Conservation (phyloP, 1,140 invertebrate genomes). For the Trichomalopsis sarcophagae region DNA sequence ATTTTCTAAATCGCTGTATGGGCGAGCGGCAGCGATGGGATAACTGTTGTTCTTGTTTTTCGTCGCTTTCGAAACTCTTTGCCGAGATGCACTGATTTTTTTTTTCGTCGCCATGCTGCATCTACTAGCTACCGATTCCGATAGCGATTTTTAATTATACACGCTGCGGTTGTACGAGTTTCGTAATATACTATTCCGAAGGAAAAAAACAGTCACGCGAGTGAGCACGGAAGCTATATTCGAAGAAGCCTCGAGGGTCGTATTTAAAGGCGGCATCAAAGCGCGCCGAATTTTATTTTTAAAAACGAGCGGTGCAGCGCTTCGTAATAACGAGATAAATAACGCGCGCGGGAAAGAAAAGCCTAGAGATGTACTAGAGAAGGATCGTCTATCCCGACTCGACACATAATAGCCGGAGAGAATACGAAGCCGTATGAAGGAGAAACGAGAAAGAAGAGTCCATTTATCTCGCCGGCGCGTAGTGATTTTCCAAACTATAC, state of each 20-base stretch:
- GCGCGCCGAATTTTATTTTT: neutral
- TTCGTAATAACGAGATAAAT: neutral
- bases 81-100: neutral
- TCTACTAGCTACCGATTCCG: no score
- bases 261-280: neutral
- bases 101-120: no score
- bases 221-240: neutral
- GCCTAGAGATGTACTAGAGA: neutral
- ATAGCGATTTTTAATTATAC: no score
- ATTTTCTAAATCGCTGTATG: conserved; percentile 20
- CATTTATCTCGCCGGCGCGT: conserved; percentile 28
- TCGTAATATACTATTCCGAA: no score
- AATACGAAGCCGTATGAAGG: neutral
- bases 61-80: neutral
- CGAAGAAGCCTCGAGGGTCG: neutral
- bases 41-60: conserved; percentile 16
- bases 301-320: neutral
- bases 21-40: neutral
- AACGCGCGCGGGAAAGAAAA: neutral
- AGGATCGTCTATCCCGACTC: neutral
- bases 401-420: neutral
- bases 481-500: conserved; percentile 41
- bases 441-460: neutral
- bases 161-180: no score
- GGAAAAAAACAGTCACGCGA: neutral